Percentiles rank a stretch among this genome's conserved stretches.
Conservation (phyloP, 2,113 vertebrate genomes). For the Cyprinus carpio region DNA sequence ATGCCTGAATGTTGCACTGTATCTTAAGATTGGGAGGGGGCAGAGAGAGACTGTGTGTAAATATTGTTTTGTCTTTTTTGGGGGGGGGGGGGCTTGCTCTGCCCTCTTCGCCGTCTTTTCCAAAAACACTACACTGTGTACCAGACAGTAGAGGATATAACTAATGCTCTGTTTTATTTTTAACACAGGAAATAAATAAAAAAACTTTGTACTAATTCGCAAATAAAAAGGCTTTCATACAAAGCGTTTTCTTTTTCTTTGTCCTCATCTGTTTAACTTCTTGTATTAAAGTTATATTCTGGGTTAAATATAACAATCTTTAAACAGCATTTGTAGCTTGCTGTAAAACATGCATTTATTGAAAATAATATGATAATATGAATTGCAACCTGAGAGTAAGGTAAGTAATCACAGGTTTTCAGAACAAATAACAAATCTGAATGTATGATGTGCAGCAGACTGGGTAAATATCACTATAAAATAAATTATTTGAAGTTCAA, state of each 20-base stretch:
- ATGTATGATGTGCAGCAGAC: too few species aligned
- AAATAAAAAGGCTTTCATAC: conserved; percentile 79
- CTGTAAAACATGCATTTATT: neutral
- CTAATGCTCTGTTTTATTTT: conserved; percentile 70
- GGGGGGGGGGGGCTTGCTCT: conserved; percentile 4
- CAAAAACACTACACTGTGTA: conserved; percentile 55
- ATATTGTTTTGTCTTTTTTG: conserved; percentile 23
- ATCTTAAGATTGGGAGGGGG: neutral
- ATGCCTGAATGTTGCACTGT: conserved; percentile 28
- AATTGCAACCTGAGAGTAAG: too few species aligned
- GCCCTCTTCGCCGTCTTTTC: conserved; percentile 9
- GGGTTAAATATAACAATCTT: neutral
- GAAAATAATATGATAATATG: too few species aligned
- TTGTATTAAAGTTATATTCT: neutral
- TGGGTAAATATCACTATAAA: neutral
- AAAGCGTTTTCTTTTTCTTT: neutral
- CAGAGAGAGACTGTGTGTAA: conserved; percentile 42
- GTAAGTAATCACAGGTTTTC: too few species aligned
- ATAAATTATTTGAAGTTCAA: neutral
- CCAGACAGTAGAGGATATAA: conserved; percentile 63
- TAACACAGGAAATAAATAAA: conserved; percentile 63
- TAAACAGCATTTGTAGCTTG: neutral
- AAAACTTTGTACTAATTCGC: conserved; percentile 80
- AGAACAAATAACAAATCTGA: too few species aligned
- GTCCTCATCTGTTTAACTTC: neutral